phyloP scores from a whole-genome alignment of 1,140 invertebrate species.

The Drosophila kohkoa region DNA sequence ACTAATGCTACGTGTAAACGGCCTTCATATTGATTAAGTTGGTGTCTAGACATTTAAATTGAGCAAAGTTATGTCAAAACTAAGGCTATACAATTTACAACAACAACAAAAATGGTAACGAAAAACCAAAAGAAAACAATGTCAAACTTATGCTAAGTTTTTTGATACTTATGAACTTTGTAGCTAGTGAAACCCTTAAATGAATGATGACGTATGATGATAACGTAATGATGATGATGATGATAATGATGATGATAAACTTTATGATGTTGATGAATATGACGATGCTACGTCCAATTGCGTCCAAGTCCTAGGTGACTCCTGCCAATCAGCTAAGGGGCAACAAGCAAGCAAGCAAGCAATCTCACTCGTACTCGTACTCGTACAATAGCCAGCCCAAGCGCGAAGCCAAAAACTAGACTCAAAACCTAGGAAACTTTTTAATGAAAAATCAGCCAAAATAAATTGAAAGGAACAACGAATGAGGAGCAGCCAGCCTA shows the following conservation, averaged over 20 bases:
- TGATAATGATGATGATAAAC: conserved; percentile 10
- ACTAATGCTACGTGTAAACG: conserved; percentile 3
- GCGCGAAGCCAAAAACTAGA: conserved; percentile 43
- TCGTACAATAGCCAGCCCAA: conserved; percentile 30
- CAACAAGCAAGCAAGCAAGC: conserved; percentile 11
- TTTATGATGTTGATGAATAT: conserved; percentile 38
- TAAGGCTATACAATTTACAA: not conserved
- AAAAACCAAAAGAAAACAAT: conserved; percentile 18
- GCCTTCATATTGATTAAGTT: not conserved
- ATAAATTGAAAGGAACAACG: conserved; percentile 34
- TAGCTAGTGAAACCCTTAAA: conserved; percentile 69
- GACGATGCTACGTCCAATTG: conserved; percentile 64
- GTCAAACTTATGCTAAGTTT: conserved; percentile 61
- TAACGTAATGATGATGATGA: conserved; percentile 9
- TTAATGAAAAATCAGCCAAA: conserved; percentile 18
- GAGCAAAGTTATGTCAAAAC: conserved; percentile 32
- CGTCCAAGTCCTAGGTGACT: conserved; percentile 67
- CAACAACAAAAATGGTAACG: not conserved
- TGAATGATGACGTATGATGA: conserved; percentile 35
- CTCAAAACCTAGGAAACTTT: conserved; percentile 8
- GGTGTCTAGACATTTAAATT: conserved; percentile 15
- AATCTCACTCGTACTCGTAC: conserved; percentile 2
- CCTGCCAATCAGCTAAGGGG: conserved; percentile 52
- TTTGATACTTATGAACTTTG: conserved; percentile 73
- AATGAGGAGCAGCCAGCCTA: conserved; percentile 6